A percentile compares a stretch with the other conserved stretches of the same genome.
These are phyloP conservation scores for Trichonephila inaurata DNA, from an alignment of 1,140 invertebrate species.

Conservation along the genomic window DNA sequence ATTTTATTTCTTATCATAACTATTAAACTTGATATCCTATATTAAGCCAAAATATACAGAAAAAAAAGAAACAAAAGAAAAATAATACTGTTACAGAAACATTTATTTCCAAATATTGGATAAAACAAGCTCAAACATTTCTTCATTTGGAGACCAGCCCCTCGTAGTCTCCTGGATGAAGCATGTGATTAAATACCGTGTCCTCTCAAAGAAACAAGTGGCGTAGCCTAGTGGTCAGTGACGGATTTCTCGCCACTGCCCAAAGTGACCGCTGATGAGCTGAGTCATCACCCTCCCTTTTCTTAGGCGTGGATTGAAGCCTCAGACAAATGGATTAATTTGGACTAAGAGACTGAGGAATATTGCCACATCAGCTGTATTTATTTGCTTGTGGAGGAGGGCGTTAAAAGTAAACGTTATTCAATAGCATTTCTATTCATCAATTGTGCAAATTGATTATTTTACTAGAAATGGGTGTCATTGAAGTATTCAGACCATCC, in stretches of 20 bases:
- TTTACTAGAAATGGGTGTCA: too few species aligned
- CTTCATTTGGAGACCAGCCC: background rate
- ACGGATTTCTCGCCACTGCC: slow-evolving; percentile 31
- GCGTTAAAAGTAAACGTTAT: background rate
- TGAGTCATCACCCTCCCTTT: slow-evolving; percentile 19
- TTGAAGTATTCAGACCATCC: too few species aligned
- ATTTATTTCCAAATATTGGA: background rate
- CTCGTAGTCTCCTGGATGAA: background rate
- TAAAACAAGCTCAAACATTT: background rate
- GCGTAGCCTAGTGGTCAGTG: slow-evolving; percentile 28
- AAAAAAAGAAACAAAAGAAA: background rate
- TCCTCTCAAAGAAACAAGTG: slow-evolving; percentile 51
- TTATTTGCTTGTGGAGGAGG: background rate
- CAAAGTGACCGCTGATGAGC: slow-evolving; percentile 24
- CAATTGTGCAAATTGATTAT: too few species aligned
- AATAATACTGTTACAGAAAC: background rate
- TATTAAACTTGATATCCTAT: too few species aligned
- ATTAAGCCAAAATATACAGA: too few species aligned
- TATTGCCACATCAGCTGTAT: background rate
- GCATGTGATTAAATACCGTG: slow-evolving; percentile 54
- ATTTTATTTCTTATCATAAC: too few species aligned
- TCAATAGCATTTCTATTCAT: too few species aligned
- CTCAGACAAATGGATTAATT: slow-evolving; percentile 23
- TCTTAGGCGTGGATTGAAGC: background rate
- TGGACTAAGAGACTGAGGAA: background rate